These are phyloP conservation scores for Lanius collurio DNA, from an alignment of 2,113 vertebrate genomes.

Conservation along the genomic window DNA sequence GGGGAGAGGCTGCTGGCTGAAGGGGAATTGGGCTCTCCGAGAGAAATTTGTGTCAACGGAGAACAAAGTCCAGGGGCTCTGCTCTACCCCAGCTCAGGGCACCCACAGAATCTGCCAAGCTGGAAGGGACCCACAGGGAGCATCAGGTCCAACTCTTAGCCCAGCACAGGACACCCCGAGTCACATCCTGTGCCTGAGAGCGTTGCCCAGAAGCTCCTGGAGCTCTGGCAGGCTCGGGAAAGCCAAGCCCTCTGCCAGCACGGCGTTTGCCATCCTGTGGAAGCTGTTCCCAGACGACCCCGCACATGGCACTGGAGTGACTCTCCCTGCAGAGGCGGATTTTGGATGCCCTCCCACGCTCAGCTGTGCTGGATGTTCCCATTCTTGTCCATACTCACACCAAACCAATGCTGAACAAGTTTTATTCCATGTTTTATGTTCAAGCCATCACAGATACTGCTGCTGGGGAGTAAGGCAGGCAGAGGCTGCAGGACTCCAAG, in stretches of 20 bases:
- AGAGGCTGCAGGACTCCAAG: neutral
- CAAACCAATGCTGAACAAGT: neutral
- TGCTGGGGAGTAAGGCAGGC: fast-evolving
- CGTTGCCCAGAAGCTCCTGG: neutral
- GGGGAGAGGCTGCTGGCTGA: neutral
- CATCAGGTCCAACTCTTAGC: neutral
- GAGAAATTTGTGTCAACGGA: fast-evolving
- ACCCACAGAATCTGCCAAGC: fast-evolving
- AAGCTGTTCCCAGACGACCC: fast-evolving
- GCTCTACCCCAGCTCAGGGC: neutral
- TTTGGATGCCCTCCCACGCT: neutral
- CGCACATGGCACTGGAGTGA: fast-evolving
- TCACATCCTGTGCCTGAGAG: neutral
- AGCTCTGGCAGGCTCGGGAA: neutral
- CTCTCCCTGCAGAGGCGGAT: neutral
- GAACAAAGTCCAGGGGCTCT: neutral
- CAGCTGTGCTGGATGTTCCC: neutral
- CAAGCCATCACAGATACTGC: neutral
- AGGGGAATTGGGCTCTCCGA: fast-evolving
- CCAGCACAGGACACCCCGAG: neutral
- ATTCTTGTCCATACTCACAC: fast-evolving
- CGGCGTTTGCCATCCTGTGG: fast-evolving
- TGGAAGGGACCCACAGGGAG: neutral
- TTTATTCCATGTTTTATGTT: fast-evolving
- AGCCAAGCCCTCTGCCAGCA: neutral